A percentile compares a stretch with the other conserved stretches of the same genome.
Evolutionary conservation across 2,797 vertebrate genomes (phyloP).

Genomic region (Danio aesculapii): DNA sequence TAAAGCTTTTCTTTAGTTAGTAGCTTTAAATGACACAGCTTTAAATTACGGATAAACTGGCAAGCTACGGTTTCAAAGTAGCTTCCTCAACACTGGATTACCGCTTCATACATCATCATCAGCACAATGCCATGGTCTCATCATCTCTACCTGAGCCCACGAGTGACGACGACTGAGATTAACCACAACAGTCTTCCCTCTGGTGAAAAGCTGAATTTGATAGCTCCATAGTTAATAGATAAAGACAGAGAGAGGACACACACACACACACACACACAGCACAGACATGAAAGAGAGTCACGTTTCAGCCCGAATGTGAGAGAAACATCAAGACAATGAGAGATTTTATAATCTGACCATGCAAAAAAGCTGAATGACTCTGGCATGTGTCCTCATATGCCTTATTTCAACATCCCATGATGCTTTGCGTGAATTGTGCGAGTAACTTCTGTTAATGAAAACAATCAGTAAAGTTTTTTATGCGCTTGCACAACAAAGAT

Average conservation of each 20-base stretch:
- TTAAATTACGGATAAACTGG: background rate
- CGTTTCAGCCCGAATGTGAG: conserved; percentile 23
- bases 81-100: conserved; percentile 22
- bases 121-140: conserved; percentile 3
- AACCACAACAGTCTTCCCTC: conserved; percentile 20
- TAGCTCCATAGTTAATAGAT: conserved; percentile 43
- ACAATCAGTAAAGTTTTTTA: too few relatives aligned
- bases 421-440: too few relatives aligned
- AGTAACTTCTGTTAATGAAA: too few relatives aligned
- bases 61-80: background rate
- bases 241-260: conserved; percentile 13
- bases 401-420: too few relatives aligned
- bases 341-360: conserved; percentile 6
- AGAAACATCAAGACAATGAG: conserved; percentile 3
- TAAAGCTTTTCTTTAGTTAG: background rate
- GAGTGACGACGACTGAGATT: conserved; percentile 37
- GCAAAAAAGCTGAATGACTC: conserved; percentile 25
- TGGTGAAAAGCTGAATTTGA: conserved; percentile 40
- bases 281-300: conserved; percentile 41
- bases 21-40: background rate
- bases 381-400: conserved; percentile 8
- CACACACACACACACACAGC: conserved; percentile 11
- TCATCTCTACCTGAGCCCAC: conserved; percentile 9
- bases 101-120: conserved; percentile 19
- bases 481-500: too few relatives aligned